phyloP scores from a whole-genome alignment of 2,113 vertebrate genomes.

The Leucopsar rothschildi region DNA sequence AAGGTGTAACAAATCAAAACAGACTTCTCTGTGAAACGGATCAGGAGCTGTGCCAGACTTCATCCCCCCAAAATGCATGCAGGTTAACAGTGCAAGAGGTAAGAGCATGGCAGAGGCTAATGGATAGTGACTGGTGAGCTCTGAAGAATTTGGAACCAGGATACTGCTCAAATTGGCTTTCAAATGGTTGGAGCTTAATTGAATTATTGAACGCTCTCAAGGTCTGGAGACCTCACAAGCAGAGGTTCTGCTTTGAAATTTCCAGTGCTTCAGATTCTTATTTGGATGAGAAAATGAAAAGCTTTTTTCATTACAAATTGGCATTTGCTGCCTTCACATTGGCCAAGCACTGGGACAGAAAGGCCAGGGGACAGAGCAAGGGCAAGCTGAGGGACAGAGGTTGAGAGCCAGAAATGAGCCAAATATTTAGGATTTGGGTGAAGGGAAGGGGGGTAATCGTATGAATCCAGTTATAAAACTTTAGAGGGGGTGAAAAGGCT shows the following conservation, averaged over 20 bases:
- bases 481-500: not conserved
- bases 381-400: not conserved
- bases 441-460: not conserved
- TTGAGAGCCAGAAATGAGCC: not conserved
- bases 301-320: slow-evolving; percentile 7
- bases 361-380: not conserved
- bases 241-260: not conserved
- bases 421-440: not conserved
- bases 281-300: slow-evolving; percentile 15
- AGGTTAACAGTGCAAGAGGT: slow-evolving; percentile 28
- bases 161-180: slow-evolving; percentile 5
- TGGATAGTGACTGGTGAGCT: slow-evolving; percentile 36
- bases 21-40: not conserved
- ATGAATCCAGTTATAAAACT: not conserved
- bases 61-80: not conserved
- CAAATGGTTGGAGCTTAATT: slow-evolving; percentile 7
- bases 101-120: not conserved
- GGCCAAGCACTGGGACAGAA: not conserved
- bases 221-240: not conserved
- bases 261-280: not conserved
- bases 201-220: not conserved
- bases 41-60: slow-evolving; percentile 11
- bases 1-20: slow-evolving; percentile 53
- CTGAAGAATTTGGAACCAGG: not conserved
- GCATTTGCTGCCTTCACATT: not conserved